Evolutionary conservation across 2,113 vertebrate genomes (phyloP).

Genomic region (Microcebus lehilahytsara): DNA sequence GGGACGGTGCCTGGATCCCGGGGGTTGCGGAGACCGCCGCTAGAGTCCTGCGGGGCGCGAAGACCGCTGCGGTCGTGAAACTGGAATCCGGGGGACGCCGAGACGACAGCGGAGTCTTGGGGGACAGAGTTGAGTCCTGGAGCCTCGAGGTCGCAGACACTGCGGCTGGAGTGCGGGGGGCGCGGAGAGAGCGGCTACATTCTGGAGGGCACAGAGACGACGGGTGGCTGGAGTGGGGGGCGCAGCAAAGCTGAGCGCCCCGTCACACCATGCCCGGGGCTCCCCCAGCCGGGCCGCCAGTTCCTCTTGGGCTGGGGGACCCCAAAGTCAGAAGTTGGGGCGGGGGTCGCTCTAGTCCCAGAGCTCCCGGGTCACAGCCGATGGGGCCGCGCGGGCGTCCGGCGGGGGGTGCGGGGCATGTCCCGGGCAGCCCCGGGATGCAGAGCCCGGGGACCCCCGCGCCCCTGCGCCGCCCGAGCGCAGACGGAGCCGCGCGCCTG

Average conservation of each 20-base stretch:
- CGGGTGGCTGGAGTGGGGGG: neutral
- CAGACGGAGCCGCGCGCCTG: slow-evolving; percentile 25
- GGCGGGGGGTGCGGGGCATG: slow-evolving; percentile 59
- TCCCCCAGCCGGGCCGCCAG: slow-evolving; percentile 62
- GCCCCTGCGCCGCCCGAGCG: slow-evolving; percentile 20
- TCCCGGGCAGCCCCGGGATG: slow-evolving; percentile 28
- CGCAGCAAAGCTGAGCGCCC: slow-evolving; percentile 53
- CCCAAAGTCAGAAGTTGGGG: slow-evolving; percentile 59
- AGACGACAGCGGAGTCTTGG: neutral
- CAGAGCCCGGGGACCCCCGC: slow-evolving; percentile 29
- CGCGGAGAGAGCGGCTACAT: slow-evolving; percentile 55
- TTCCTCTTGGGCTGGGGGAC: slow-evolving; percentile 68
- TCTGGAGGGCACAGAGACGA: slow-evolving; percentile 5
- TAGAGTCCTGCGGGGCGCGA: neutral
- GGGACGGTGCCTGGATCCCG: neutral
- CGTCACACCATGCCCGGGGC: slow-evolving; percentile 66
- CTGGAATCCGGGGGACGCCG: neutral
- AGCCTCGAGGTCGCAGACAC: slow-evolving; percentile 25
- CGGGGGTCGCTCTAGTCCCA: slow-evolving; percentile 3
- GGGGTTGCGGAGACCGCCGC: neutral
- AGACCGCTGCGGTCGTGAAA: neutral
- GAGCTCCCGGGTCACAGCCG: neutral
- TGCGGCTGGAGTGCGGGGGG: slow-evolving; percentile 39
- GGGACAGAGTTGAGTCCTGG: slow-evolving; percentile 8
- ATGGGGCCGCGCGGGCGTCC: slow-evolving; percentile 28